Conservation (phyloP, 2,797 vertebrate genomes). For the Rhinoraja longicauda region DNA sequence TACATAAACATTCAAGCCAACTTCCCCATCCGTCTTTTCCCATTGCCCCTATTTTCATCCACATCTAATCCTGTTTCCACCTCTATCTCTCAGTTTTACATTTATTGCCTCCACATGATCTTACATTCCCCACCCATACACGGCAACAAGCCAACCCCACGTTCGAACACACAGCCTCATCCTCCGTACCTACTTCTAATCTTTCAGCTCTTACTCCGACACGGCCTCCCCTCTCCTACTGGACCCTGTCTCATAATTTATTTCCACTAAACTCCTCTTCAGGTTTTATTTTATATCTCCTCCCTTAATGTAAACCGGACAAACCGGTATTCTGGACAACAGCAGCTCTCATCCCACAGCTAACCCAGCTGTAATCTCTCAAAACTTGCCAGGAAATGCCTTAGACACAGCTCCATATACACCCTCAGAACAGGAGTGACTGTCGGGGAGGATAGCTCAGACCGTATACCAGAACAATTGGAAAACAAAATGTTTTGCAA, state of each 20-base stretch:
- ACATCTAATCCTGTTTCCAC: no score
- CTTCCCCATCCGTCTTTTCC: not conserved
- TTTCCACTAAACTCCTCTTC: not conserved
- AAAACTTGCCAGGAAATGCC: not conserved
- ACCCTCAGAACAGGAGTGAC: not conserved
- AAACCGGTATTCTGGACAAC: not conserved
- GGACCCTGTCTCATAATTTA: not conserved
- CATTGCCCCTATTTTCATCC: not conserved
- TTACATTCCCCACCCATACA: not conserved
- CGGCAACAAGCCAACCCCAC: not conserved
- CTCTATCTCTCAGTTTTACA: no score
- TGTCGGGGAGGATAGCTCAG: not conserved
- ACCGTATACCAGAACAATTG: not conserved
- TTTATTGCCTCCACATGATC: no score
- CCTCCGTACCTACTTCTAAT: no score
- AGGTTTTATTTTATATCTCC: conserved; percentile 15
- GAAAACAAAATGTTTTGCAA: conserved; percentile 37
- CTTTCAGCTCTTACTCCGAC: no score
- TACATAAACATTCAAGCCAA: not conserved
- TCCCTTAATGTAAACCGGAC: not conserved
- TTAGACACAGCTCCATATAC: not conserved
- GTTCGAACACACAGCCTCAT: no score
- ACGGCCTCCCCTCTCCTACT: no score
- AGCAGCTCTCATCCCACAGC: not conserved
- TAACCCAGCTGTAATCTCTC: not conserved